These are phyloP conservation scores for Vireo griseus DNA, from an alignment of 2,797 vertebrate species.

Conservation along the genomic window DNA sequence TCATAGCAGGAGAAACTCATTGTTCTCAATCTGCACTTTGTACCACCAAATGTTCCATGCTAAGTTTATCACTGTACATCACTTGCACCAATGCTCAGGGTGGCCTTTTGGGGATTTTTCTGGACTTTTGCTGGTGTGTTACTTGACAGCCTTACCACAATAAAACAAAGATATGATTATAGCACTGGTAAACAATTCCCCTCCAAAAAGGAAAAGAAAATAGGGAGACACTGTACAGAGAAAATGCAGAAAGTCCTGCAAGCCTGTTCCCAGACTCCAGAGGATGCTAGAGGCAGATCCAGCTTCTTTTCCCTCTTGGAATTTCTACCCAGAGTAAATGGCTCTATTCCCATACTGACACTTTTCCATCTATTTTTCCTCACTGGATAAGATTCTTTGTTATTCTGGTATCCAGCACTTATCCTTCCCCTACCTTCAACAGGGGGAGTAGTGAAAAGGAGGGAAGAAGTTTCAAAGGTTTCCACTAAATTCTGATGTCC, in stretches of 20 bases:
- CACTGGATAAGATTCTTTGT: neutral
- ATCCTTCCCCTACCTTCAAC: neutral
- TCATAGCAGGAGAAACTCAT: neutral
- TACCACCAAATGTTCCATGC: slow-evolving; percentile 19
- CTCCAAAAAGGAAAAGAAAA: neutral
- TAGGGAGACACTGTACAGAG: neutral
- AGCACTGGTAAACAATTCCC: neutral
- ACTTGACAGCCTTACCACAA: neutral
- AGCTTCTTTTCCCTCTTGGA: neutral
- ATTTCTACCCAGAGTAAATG: neutral
- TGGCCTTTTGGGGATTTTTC: slow-evolving; percentile 27
- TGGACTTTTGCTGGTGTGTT: neutral
- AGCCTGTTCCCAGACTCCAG: neutral
- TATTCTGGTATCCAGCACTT: neutral
- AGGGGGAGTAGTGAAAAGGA: neutral
- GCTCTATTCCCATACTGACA: neutral
- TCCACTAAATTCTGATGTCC: neutral
- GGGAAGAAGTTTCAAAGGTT: neutral
- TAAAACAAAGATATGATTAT: slow-evolving; percentile 18
- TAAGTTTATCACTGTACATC: slow-evolving; percentile 43
- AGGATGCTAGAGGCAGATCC: neutral
- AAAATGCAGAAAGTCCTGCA: neutral
- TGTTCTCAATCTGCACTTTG: slow-evolving; percentile 11
- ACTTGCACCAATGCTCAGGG: neutral
- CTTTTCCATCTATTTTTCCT: neutral